These are phyloP conservation scores for Rhadinocentrus ornatus DNA, from an alignment of 2,797 vertebrate genomes.

Conservation along the genomic window DNA sequence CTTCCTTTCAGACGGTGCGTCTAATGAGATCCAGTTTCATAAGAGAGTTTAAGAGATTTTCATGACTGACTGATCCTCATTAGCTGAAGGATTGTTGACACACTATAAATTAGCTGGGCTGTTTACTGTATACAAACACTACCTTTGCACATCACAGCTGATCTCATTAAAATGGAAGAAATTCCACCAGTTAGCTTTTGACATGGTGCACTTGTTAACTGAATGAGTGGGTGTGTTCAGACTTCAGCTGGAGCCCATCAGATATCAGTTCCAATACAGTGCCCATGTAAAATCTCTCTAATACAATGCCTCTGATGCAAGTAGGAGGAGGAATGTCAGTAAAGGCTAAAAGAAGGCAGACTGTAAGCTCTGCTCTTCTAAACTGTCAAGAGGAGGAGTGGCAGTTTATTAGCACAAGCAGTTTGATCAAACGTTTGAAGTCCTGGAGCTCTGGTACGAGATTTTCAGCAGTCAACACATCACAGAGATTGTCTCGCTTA, in stretches of 20 bases:
- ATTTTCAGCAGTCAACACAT: constrained; percentile 18
- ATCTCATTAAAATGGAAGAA: constrained; percentile 6
- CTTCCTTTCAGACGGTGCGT: neutral
- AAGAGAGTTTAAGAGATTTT: too few species aligned
- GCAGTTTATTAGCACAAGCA: constrained; percentile 12
- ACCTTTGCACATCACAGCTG: neutral
- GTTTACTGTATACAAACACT: neutral
- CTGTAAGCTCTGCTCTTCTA: neutral
- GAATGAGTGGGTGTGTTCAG: neutral
- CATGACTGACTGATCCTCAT: neutral
- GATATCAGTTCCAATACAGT: constrained; percentile 4
- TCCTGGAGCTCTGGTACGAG: constrained; percentile 8
- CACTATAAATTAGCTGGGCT: neutral
- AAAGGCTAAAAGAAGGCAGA: neutral
- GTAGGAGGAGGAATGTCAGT: neutral
- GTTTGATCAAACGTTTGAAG: constrained; percentile 17
- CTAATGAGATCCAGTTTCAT: too few species aligned
- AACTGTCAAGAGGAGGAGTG: constrained; percentile 16
- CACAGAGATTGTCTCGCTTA: constrained; percentile 6
- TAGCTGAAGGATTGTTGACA: neutral
- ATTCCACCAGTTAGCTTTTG: neutral
- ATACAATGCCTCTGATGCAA: neutral
- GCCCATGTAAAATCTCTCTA: neutral
- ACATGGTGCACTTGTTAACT: neutral
- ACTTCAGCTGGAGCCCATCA: neutral